phyloP scores from a whole-genome alignment of 1,140 invertebrate genomes.

The Drosophila varians region DNA sequence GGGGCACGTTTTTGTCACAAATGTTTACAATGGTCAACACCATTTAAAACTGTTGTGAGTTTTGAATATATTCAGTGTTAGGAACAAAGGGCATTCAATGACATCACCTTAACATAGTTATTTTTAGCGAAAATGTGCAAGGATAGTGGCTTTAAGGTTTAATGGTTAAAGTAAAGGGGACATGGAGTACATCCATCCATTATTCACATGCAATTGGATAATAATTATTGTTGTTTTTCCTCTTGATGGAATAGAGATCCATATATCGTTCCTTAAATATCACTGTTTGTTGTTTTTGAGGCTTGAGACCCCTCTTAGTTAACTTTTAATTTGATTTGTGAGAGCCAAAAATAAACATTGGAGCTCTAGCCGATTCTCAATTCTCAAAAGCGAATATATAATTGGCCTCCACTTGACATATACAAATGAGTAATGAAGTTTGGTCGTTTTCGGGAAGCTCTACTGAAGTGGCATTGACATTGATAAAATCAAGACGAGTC shows the following conservation, averaged over 20 bases:
- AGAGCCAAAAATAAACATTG: not conserved
- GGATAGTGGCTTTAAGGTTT: not conserved
- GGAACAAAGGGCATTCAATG: slow-evolving; percentile 34
- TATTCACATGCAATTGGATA: no score
- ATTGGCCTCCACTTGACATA: slow-evolving; percentile 28
- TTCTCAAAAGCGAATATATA: slow-evolving; percentile 12
- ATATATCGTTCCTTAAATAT: no score
- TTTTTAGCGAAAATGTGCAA: not conserved
- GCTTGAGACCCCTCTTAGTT: no score
- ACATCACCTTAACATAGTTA: slow-evolving; percentile 9
- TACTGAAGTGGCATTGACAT: slow-evolving; percentile 40
- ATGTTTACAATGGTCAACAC: slow-evolving; percentile 40
- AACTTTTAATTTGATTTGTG: no score
- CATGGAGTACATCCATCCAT: no score
- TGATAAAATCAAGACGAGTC: slow-evolving; percentile 33
- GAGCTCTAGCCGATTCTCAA: slow-evolving; percentile 5
- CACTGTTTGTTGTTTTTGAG: no score
- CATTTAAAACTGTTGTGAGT: slow-evolving; percentile 31
- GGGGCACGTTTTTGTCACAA: slow-evolving; percentile 26
- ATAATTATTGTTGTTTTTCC: no score
- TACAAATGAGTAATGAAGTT: slow-evolving; percentile 14
- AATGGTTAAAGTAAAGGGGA: no score
- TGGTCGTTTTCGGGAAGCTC: slow-evolving; percentile 35
- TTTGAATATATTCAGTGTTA: slow-evolving; percentile 18
- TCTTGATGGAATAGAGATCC: no score